Conservation (phyloP, 1,140 invertebrate species). For the Hypsibius dujardini region DNA sequence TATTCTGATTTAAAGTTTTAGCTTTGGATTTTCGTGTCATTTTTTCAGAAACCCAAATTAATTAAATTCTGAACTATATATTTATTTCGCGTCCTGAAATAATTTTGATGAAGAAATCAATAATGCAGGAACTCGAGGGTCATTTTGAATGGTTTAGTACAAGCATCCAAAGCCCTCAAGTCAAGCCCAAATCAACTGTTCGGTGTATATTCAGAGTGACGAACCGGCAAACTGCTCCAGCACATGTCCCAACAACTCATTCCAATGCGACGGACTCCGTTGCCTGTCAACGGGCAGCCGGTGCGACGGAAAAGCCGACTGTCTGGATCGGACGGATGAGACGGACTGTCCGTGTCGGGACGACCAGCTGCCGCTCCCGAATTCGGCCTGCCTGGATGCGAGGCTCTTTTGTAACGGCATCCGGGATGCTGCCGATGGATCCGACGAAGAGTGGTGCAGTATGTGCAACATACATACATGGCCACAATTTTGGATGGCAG, state of each 20-base stretch:
- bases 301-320: constrained; percentile 10
- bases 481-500: no score
- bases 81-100: no score
- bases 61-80: no score
- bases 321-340: neutral
- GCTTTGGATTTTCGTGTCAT: no score
- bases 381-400: neutral
- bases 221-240: neutral
- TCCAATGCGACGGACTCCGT: neutral
- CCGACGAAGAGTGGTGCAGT: neutral
- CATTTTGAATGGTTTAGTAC: neutral
- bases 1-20: no score
- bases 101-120: no score
- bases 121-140: no score
- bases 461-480: no score
- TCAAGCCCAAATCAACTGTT: no score
- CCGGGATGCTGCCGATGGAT: neutral
- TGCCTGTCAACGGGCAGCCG: neutral
- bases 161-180: no score
- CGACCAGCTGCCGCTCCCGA: constrained; percentile 3
- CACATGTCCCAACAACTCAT: neutral
- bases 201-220: neutral
- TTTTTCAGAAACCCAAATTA: no score
- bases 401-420: neutral
- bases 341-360: neutral